Evolutionary conservation across 2,888 invertebrate species (phyloP).

Genomic region (Macaria notata): DNA sequence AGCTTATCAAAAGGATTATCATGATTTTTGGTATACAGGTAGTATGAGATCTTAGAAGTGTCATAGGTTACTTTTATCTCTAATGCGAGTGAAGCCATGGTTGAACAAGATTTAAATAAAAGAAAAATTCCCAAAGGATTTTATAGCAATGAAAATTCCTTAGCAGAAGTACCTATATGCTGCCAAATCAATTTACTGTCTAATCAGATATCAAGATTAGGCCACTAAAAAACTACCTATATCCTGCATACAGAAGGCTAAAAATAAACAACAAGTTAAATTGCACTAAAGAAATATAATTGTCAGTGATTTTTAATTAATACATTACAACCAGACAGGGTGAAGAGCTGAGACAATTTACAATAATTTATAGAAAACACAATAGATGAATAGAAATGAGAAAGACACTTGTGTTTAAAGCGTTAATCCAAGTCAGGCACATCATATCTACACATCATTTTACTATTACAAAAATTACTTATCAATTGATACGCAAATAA

Average conservation of each 20-base stretch:
- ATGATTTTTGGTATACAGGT: too few species aligned
- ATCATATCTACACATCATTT: constrained; percentile 12
- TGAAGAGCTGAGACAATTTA: constrained; percentile 8
- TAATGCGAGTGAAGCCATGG: too few species aligned
- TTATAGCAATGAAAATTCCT: too few species aligned
- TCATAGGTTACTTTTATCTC: too few species aligned
- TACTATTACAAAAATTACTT: constrained; percentile 13
- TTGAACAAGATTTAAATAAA: too few species aligned
- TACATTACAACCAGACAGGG: constrained; percentile 46
- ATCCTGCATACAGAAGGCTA: constrained; percentile 4
- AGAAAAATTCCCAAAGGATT: too few species aligned
- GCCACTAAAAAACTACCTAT: too few species aligned
- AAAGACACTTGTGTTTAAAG: constrained; percentile 9
- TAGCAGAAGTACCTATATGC: too few species aligned
- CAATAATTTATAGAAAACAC: neutral
- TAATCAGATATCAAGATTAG: too few species aligned
- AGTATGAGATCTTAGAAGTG: too few species aligned
- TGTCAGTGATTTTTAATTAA: constrained; percentile 62
- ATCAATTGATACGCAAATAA: neutral
- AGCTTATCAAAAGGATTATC: too few species aligned
- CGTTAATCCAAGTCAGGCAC: constrained; percentile 17
- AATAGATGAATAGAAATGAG: neutral
- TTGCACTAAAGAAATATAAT: constrained; percentile 80
- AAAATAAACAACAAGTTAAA: constrained; percentile 54
- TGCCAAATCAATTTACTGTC: too few species aligned